Evolutionary conservation across 2,888 invertebrate species (phyloP), one percentile per base, ranked within the genome.

Genomic region (Willowsia nigromaculata): DNA sequence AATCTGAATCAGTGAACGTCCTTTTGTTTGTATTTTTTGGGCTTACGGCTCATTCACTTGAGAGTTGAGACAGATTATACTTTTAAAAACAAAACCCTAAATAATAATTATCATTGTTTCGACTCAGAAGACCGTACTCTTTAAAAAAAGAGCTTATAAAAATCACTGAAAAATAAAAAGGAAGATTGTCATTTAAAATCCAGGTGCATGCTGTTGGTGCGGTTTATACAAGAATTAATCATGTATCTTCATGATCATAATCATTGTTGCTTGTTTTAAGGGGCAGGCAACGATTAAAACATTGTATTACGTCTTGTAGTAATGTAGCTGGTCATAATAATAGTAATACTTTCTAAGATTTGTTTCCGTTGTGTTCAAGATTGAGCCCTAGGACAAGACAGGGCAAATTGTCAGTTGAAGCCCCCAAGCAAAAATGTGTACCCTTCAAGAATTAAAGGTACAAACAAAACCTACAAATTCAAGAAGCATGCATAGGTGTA

Each of bases 161-260:
- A 18, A 25, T 83, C 47, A 50, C 40, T 56, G 22, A 56, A 80
- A 74, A 84, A 53, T 15, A 50, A 68, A 71, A 74, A 74, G 40
- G 84, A 84, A 74, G 56, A 43, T 56, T 53, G 50, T 74, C 84
- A 56, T 84, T 84, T 27, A 71, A 71, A 78, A 56, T 56, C 37
- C 37, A 56, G 18, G 7, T 76, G 50, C 65, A 65, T 50, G 50
- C n/a, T 13, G 59, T 11, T 59, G 59, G 27, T 25, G 18, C 50
- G 53, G 15, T 78, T 6, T 62, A 81, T 27, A 27, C 59, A 5
- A 43, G 62, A 9, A 81, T 62, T 40, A 4, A 56, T 78, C 13
- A 78, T 33, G 13, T 62, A 30, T 40, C 37, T 53, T 53, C 71
- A 83, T 53, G 15, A 15, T 33, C 50, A 82, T 82, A 40, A 11